phyloP scores from a whole-genome alignment of 2,888 invertebrate species.

The Callyntrura guangdongensis region DNA sequence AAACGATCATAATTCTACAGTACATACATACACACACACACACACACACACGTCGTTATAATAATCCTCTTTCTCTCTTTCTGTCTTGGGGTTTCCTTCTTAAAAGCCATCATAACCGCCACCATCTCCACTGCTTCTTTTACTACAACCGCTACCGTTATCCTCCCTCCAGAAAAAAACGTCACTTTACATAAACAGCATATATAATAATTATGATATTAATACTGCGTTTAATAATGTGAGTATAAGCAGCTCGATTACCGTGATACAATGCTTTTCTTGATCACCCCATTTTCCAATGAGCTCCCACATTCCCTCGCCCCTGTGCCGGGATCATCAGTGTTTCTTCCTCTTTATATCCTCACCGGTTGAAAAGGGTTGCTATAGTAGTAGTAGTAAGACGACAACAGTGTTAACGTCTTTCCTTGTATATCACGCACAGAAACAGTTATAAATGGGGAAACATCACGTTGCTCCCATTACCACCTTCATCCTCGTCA shows the following conservation, averaged over 20 bases:
- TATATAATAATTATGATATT: too few relatives aligned
- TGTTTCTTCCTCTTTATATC: conserved; percentile 1
- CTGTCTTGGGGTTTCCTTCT: too few relatives aligned
- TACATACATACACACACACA: background rate
- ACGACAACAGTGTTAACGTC: conserved; percentile 40
- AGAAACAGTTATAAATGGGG: background rate
- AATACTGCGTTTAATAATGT: conserved; percentile 19
- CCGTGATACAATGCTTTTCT: conserved; percentile 44
- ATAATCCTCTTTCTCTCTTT: background rate
- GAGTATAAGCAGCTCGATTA: background rate
- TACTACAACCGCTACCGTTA: background rate
- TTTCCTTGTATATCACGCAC: background rate
- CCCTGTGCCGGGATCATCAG: too few relatives aligned
- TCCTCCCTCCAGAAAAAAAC: background rate
- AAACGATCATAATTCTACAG: too few relatives aligned
- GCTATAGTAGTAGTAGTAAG: too few relatives aligned
- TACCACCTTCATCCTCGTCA: background rate
- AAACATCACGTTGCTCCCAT: background rate
- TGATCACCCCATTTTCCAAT: conserved; percentile 37
- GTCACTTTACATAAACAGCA: conserved; percentile 16
- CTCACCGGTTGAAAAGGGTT: background rate
- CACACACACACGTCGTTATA: conserved; percentile 30
- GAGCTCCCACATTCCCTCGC: too few relatives aligned
- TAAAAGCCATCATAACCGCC: background rate
- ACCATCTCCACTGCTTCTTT: background rate